Evolutionary conservation across 2,888 invertebrate species (phyloP), one percentile per base, ranked within the genome.

Genomic region (Ochropleura leucogaster): DNA sequence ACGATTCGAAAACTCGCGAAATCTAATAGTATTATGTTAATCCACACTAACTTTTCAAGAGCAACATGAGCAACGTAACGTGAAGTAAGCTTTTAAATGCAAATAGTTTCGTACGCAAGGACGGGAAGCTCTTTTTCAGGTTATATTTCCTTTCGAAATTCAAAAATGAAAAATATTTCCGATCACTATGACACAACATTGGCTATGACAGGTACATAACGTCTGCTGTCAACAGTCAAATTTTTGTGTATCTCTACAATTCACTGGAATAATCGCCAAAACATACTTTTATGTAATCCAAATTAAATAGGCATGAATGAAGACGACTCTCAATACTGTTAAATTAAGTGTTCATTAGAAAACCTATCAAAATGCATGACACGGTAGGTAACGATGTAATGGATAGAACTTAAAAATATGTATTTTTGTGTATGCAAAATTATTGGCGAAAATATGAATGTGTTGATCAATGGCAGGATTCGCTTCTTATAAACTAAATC

Each of bases 351-450:
- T n/a, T 55, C 40, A 68, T 72, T 76, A 64, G 81, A n/a, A 47
- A 60, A 77, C 20, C 76, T 70, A 66, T 81, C 86, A 94, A 84
- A 75, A 95, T 95, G 95, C 95, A 95, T 89, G 95, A 95, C 75
- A 94, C 92, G 90, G 95, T 95, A 87, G 90, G 89, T 74, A n/a
- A 14, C 20, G 10, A 14, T 47, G 16, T 44, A 40, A 47, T 20
- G n/a, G 14, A 20, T 47, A 20, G 3, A 20, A 10, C 30, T 4
- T n/a, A 3, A 40, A 40, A 30, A 20, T n/a, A 30, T 14, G n/a
- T 40, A 20, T 18, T 10, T 47, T 20, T 55, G n/a, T 46, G 7
- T 40, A 14, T 5, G 6, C 47, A 16, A 62, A 16, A 4, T 57
- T 10, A 44, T 12, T 7, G 3, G 42, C 16, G 4, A 67, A 14